Conservation (phyloP, 30 jellyfish, hydroid and myxozoan species). For the Aurelia sp. region DNA sequence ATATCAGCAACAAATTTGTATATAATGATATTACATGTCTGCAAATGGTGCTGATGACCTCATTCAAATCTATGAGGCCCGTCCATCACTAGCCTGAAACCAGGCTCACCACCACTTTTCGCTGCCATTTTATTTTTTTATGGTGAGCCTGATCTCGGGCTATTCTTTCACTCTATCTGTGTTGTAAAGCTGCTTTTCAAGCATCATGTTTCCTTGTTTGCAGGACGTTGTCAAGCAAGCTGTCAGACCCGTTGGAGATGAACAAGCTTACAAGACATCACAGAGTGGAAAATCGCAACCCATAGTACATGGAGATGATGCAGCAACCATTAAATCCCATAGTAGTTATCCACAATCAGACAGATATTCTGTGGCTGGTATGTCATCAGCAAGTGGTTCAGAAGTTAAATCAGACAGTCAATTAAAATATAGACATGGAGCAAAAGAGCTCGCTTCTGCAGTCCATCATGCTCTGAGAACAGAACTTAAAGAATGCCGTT, state of each 20-base stretch:
- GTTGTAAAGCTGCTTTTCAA: no score
- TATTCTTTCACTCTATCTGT: no score
- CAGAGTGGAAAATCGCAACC: slow-evolving; percentile 11
- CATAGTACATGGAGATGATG: slow-evolving; percentile 3
- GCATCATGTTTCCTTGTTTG: not conserved
- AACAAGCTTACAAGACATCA: not conserved
- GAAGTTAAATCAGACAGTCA: slow-evolving; percentile 74
- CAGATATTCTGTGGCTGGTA: slow-evolving; percentile 94
- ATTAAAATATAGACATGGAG: slow-evolving; percentile 78
- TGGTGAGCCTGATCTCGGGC: no score
- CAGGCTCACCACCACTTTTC: no score
- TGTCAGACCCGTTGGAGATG: slow-evolving; percentile 18
- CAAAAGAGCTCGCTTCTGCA: slow-evolving; percentile 93
- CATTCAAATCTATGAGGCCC: no score
- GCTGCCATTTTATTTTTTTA: no score
- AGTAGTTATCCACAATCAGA: slow-evolving; percentile 82
- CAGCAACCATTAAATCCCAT: slow-evolving; percentile 14
- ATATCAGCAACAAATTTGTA: no score
- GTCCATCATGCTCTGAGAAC: slow-evolving; percentile 94
- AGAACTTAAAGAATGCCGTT: slow-evolving; percentile 84
- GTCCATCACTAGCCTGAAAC: no score
- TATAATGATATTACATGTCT: no score
- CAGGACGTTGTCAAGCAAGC: slow-evolving; percentile 11
- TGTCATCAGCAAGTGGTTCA: slow-evolving; percentile 95
- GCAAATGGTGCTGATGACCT: no score